A percentile compares a stretch with the other conserved stretches of the same genome.
phyloP scores from a whole-genome alignment of 2,113 vertebrate species.

The Corythornis cristatus region DNA sequence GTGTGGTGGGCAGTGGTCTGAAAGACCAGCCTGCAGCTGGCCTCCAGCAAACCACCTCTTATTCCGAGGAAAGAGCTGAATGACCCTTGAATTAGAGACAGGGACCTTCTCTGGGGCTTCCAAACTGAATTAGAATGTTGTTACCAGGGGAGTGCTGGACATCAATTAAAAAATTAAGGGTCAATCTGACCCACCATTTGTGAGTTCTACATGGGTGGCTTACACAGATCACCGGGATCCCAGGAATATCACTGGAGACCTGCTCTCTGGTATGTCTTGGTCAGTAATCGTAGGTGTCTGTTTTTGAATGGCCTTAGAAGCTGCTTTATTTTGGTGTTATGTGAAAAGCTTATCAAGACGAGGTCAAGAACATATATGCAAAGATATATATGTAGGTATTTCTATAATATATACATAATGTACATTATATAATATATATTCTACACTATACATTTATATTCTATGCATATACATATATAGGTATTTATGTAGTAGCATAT shows the following conservation, averaged over 20 bases:
- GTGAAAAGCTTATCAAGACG: not conserved
- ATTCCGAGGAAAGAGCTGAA: not conserved
- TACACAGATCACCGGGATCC: conserved; percentile 76
- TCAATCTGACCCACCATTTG: conserved; percentile 75
- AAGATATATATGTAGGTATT: not conserved
- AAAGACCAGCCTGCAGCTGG: not conserved
- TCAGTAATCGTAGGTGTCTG: not conserved
- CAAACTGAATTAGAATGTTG: not conserved
- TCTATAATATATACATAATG: not conserved
- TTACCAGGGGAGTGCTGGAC: conserved; percentile 61
- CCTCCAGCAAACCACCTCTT: not conserved
- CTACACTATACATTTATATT: not conserved
- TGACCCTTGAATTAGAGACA: not conserved
- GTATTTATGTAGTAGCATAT: not conserved
- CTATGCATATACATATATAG: not conserved
- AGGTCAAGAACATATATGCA: not conserved
- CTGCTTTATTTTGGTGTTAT: not conserved
- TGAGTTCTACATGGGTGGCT: conserved; percentile 82
- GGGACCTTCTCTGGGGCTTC: not conserved
- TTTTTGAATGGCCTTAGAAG: not conserved
- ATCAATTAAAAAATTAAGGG: conserved; percentile 79
- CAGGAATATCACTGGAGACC: conserved; percentile 81
- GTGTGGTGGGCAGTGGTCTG: not conserved
- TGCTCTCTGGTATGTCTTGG: conserved; percentile 67
- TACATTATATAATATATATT: not conserved